Base-by-base conservation (phyloP, 1,140 invertebrate species). In the Ephestia elutella region DNA sequence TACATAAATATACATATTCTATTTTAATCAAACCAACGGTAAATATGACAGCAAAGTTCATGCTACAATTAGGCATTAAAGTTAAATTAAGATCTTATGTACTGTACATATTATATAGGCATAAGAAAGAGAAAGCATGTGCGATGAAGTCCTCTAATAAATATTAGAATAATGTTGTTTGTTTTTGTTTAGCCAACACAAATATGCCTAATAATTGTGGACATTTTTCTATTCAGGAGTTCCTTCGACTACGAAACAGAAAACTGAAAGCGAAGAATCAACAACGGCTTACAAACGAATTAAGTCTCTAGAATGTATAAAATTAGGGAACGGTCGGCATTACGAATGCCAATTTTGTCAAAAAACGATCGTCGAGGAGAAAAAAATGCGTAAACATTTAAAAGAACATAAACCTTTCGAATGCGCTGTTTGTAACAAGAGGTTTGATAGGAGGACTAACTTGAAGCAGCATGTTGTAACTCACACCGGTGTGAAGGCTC, bases 401-500 rank as follows among this genome's bases (percentile, higher is more conserved):
- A 44, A 15, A 44, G 38, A 44, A 10, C 38, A 44, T 17, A 44
- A 44, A 15, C 38, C 38, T 44, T 44, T 44, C 15, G 38, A 44
- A 17, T 44, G 38, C 15, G 38, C n/a, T 17, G 38, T 44, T 5
- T 44, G 38, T 8, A 44, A 44, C n/a, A 44, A 44, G 38, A 44
- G 38, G 7, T 44, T 44, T 44, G 38, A 44, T 44, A 44, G 38
- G 38, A 50, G 20, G 20, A 50, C 18, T 20, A 50, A 21, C 10
- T 50, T 50, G 18, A 3, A 50, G 20, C 18, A 50, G 19, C 49
- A 50, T 20, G 18, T 20, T 11, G n/a, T 13, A 32, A 21, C 11
- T 13, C 49, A 58, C 49, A 30, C 15, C 1, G 18, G 56, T 18
- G 49, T 30, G 65, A 92, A 91, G 62, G 92, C 92, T 0, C 93